phyloP scores from a whole-genome alignment of 2,888 invertebrate genomes.

The Rhabditoides inermis region DNA sequence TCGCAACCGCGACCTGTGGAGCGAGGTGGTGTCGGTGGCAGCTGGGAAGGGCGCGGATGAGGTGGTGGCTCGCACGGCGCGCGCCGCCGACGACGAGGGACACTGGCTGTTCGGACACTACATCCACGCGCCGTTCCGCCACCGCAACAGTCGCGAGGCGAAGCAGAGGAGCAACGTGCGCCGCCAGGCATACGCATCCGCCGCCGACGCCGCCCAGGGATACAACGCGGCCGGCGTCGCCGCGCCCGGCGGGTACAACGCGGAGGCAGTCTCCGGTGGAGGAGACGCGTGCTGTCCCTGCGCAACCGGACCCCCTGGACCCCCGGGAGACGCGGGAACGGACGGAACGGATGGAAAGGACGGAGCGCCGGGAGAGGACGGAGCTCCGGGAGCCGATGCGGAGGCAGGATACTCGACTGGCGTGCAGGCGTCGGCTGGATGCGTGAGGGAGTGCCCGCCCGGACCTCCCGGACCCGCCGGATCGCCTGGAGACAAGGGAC shows the following conservation, averaged over 20 bases:
- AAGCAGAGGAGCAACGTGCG: too few relatives aligned
- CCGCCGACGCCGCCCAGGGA: neutral
- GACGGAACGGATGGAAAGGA: conserved; percentile 30
- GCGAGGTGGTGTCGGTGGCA: conserved; percentile 43
- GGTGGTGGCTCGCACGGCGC: conserved; percentile 13
- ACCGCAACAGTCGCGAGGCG: too few relatives aligned
- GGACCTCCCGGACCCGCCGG: conserved; percentile 45
- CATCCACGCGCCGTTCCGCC: conserved; percentile 8
- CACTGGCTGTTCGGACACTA: conserved; percentile 47
- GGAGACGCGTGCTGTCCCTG: conserved; percentile 14
- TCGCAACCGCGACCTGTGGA: conserved; percentile 47
- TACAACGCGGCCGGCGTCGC: conserved; percentile 1
- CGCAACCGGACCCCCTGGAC: conserved; percentile 25
- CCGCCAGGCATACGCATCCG: conserved; percentile 6
- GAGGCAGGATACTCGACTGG: conserved; percentile 14
- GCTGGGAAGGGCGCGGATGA: conserved; percentile 28
- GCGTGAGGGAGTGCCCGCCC: conserved; percentile 41
- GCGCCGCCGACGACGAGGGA: conserved; percentile 16
- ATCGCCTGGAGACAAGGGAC: conserved; percentile 47
- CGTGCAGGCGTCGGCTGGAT: conserved; percentile 24
- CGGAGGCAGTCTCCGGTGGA: conserved; percentile 5
- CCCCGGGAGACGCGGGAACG: conserved; percentile 23
- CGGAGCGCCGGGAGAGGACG: conserved; percentile 38
- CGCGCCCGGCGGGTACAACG: conserved; percentile 10
- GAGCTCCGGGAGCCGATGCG: conserved; percentile 30